Conservation (phyloP, 2,797 vertebrate genomes). For the Myripristis jacobus region DNA sequence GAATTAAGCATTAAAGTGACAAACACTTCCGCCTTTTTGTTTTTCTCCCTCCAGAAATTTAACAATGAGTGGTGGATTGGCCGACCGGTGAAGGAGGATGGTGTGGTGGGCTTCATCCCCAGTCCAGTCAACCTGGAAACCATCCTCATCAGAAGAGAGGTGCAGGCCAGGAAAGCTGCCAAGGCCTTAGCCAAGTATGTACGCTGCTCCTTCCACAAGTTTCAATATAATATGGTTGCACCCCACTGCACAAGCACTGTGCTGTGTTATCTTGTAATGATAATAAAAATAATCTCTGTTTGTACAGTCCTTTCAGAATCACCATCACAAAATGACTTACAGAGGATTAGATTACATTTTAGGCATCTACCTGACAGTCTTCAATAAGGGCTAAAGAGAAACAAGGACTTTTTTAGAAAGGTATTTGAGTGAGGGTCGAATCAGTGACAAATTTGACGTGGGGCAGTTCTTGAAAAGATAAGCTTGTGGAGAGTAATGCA, state of each 20-base stretch:
- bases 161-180: constrained; percentile 96
- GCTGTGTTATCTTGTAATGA: constrained; percentile 25
- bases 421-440: background rate
- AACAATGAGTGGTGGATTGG: constrained; percentile 99
- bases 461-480: too few species aligned
- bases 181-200: constrained; percentile 87
- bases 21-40: background rate
- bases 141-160: constrained; percentile 96
- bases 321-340: constrained; percentile 14
- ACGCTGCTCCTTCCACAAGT: constrained; percentile 1
- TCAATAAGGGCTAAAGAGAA: background rate
- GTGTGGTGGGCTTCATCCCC: constrained; percentile 97
- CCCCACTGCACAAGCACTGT: background rate
- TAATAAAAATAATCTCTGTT: constrained; percentile 34
- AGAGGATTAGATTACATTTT: constrained; percentile 33
- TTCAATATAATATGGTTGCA: background rate
- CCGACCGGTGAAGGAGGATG: constrained; percentile 95
- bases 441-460: background rate
- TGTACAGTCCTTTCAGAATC: constrained; percentile 12
- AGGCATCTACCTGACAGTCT: constrained; percentile 15
- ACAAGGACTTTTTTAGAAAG: too few species aligned
- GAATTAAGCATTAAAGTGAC: background rate
- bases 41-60: constrained; percentile 87
- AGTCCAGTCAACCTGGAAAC: constrained; percentile 99
- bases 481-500: too few species aligned